phyloP scores from a whole-genome alignment of 2,888 invertebrate genomes.

The Steinernema carpocapsae region DNA sequence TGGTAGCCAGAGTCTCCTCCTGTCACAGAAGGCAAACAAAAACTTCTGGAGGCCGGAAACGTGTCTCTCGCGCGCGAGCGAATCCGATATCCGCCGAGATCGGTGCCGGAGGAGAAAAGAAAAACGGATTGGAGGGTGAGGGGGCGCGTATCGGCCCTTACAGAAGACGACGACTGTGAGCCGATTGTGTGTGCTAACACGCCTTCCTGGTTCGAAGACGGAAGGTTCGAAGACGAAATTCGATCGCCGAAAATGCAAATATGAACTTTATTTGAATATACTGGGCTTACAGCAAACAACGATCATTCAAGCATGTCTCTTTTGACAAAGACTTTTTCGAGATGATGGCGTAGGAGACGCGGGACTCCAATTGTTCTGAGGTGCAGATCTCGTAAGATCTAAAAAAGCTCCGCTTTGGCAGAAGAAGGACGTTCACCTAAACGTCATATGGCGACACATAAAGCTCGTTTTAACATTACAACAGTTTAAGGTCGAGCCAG shows the following conservation, averaged over 20 bases:
- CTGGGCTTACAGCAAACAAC: slow-evolving; percentile 17
- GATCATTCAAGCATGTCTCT: background rate
- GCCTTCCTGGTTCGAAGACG: too few relatives aligned
- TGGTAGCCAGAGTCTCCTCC: background rate
- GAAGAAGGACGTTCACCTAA: too few relatives aligned
- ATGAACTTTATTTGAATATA: slow-evolving; percentile 17
- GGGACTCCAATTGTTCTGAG: too few relatives aligned
- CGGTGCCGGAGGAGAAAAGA: too few relatives aligned
- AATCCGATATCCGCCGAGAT: slow-evolving; percentile 11
- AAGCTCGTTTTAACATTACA: too few relatives aligned
- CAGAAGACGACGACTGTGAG: background rate
- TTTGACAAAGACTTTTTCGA: background rate
- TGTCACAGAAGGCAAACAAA: slow-evolving; percentile 22
- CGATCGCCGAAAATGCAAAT: slow-evolving; percentile 1
- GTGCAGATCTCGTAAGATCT: too few relatives aligned
- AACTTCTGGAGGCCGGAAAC: background rate
- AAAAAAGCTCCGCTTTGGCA: too few relatives aligned
- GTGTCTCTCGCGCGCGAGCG: background rate
- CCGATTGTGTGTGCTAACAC: too few relatives aligned
- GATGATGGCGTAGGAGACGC: too few relatives aligned
- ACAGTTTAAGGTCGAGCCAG: too few relatives aligned
- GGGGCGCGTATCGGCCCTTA: background rate
- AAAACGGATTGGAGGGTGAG: background rate
- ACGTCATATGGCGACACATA: too few relatives aligned
- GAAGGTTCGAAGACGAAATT: too few relatives aligned